Percentiles rank a stretch among this genome's conserved stretches.
Conservation (phyloP, 53 echinoderm and acorn worm genomes). For the Arbacia lixula region DNA sequence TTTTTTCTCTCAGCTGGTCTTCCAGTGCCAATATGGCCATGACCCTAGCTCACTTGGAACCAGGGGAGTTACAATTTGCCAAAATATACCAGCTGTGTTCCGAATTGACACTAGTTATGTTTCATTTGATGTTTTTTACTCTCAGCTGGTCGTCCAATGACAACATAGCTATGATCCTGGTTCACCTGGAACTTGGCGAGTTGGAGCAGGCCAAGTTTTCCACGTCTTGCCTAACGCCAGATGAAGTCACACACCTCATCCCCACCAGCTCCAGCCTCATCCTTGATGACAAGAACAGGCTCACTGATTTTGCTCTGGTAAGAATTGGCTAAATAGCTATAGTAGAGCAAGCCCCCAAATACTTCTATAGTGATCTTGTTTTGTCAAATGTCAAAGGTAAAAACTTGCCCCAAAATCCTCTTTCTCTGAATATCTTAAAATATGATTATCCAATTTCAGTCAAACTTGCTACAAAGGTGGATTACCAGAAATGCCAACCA, state of each 20-base stretch:
- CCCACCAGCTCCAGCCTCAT: constrained; percentile 19
- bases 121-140: not conserved
- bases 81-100: not conserved
- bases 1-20: not conserved
- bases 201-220: constrained; percentile 56
- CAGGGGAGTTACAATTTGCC: not conserved
- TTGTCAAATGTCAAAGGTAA: too few relatives aligned
- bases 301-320: constrained; percentile 50
- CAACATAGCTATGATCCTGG: constrained; percentile 27
- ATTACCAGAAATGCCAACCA: too few relatives aligned
- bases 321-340: too few relatives aligned
- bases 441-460: too few relatives aligned
- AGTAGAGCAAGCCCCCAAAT: too few relatives aligned
- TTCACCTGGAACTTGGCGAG: constrained; percentile 38
- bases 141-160: constrained; percentile 34
- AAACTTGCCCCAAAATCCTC: too few relatives aligned
- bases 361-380: too few relatives aligned
- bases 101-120: not conserved
- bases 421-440: too few relatives aligned
- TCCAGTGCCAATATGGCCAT: not conserved
- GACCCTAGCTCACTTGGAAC: not conserved
- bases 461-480: too few relatives aligned
- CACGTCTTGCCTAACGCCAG: constrained; percentile 23
- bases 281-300: constrained; percentile 5
- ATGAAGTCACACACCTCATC: constrained; percentile 37